Percentiles rank a stretch among this genome's conserved stretches.
Evolutionary conservation across 2,888 invertebrate species (phyloP).

Genomic region (Trissolcus japonicus): DNA sequence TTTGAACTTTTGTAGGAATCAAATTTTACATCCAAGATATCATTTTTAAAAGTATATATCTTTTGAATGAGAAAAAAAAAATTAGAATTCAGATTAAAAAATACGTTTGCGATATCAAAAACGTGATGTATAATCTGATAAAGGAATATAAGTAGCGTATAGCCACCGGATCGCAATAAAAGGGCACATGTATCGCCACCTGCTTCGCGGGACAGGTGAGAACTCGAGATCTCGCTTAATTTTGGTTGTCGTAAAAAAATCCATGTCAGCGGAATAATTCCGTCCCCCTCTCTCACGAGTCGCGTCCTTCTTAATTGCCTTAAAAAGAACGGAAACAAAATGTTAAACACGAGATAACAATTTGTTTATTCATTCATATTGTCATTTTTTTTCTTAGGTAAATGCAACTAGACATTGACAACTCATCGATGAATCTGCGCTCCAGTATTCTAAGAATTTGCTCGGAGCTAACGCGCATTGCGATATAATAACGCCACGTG

Average conservation of each 20-base stretch:
- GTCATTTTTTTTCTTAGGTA: too few relatives aligned
- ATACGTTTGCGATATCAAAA: conserved; percentile 30
- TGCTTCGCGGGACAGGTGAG: conserved; percentile 54
- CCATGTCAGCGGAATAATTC: background rate
- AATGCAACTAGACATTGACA: too few relatives aligned
- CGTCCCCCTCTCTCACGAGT: too few relatives aligned
- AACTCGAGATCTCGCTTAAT: conserved; percentile 42
- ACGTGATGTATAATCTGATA: conserved; percentile 45
- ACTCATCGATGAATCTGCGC: too few relatives aligned
- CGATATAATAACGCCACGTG: background rate
- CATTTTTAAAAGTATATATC: too few relatives aligned
- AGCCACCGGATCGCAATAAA: conserved; percentile 34
- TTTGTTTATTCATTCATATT: too few relatives aligned
- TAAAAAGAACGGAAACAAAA: too few relatives aligned
- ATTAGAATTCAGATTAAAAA: conserved; percentile 17
- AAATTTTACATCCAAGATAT: too few relatives aligned
- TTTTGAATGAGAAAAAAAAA: too few relatives aligned
- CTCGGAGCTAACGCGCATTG: background rate
- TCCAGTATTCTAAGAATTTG: conserved; percentile 1
- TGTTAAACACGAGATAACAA: too few relatives aligned
- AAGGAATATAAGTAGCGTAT: conserved; percentile 32
- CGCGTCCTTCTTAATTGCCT: too few relatives aligned
- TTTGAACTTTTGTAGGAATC: too few relatives aligned
- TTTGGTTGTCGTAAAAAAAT: conserved; percentile 33
- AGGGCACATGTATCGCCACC: conserved; percentile 48